Base-by-base conservation (phyloP, 2,888 invertebrate genomes). In the Rugalucina vietnamica region DNA sequence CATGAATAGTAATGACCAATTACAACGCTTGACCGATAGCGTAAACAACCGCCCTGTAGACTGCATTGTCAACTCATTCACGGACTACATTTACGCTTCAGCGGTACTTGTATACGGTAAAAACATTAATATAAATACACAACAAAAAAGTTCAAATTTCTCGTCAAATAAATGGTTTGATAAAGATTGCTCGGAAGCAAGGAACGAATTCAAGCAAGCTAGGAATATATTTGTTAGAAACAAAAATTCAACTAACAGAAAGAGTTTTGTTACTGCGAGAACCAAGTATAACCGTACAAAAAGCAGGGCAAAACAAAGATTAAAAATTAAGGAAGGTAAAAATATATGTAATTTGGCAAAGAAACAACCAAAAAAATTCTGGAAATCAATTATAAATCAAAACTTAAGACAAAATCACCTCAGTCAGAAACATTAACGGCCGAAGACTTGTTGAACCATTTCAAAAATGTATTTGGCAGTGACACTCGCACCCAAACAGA, bases 381-480 rank as follows among this genome's bases (percentile, higher is more conserved):
- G 43, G 43, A 43, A 43, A 18, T 8, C 43, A 8, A 43, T 43
- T 43, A n/a, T 24, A 65, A 29, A 29, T 50, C n/a, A 54, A 50
- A 79, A 37, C 72, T 60, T 37, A 24, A 50, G 29, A 57, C 71
- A 49, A 21, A 24, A 43, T 27, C 37, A 18, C 21, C 10, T 10
- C 10, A 29, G 24, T 71, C 79, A 1, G 32, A 54, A 36, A 72
- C 34, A 4, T 27, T 79, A 54, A 39, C 37, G 14, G 37, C 54
- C 1, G n/a, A 54, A 14, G 60, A 71, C 3, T 27, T 72, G 21
- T 39, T 37, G 50, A 43, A 72, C 10, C 78, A 78, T 43, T 78
- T 78, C 57, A 50, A 71, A 24, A 36, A 12, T 0, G 18, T 72
- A 29, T 79, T 39, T 57, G 37, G 57, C 5, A 60, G 27, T 1